Conservation (phyloP, 2,113 vertebrate species). For the Pseudorhombus dupliciocellatus region DNA sequence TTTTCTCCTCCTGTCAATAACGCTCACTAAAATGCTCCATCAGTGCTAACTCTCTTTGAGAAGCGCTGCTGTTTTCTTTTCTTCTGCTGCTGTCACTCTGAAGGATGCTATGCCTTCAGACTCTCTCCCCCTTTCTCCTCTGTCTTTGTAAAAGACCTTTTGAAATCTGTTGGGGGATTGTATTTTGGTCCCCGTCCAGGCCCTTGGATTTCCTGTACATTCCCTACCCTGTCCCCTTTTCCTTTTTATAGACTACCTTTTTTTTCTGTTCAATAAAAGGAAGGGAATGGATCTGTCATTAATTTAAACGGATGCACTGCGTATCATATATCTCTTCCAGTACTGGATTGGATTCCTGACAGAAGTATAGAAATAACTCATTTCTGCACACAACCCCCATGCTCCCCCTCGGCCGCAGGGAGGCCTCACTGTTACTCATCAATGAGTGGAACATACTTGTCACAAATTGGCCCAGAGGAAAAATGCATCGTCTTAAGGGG, state of each 20-base stretch:
- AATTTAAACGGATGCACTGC: neutral
- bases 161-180: constrained; percentile 3
- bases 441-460: constrained; percentile 6
- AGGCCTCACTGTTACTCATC: constrained; percentile 18
- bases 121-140: neutral
- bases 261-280: neutral
- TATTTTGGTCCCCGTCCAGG: neutral
- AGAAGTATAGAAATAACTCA: constrained; percentile 17
- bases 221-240: neutral
- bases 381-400: neutral
- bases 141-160: constrained; percentile 7
- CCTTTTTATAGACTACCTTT: neutral
- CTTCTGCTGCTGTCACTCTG: constrained; percentile 7
- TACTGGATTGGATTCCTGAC: neutral
- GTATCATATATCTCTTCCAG: neutral
- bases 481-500: neutral
- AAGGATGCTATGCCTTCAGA: neutral
- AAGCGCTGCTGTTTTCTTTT: constrained; percentile 16
- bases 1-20: constrained; percentile 48
- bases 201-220: neutral
- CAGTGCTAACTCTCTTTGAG: constrained; percentile 22
- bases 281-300: neutral
- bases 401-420: neutral
- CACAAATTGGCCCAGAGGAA: neutral
- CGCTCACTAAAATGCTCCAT: constrained; percentile 34